phyloP scores from a whole-genome alignment of 2,888 invertebrate genomes.

The Ceramica pisi region DNA sequence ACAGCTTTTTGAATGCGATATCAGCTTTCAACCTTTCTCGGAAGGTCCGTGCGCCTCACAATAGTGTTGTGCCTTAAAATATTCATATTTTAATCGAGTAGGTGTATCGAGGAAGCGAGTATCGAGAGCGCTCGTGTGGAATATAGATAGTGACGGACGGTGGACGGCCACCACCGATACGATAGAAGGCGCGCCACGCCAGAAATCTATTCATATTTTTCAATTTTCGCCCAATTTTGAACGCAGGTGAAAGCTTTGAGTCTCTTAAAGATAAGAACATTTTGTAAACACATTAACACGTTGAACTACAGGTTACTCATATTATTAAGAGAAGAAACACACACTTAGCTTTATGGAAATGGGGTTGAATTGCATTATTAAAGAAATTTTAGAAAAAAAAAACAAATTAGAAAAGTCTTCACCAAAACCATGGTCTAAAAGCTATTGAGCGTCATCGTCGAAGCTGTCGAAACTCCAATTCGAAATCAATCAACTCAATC shows the following conservation, averaged over 20 bases:
- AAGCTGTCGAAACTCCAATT: conserved; percentile 78
- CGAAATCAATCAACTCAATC: conserved; percentile 83
- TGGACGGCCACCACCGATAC: conserved; percentile 78
- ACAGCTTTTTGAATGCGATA: conserved; percentile 69
- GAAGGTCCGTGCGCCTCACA: conserved; percentile 75
- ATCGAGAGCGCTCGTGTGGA: conserved; percentile 87
- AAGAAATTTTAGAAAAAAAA: conserved; percentile 1
- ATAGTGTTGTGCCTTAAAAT: conserved; percentile 83
- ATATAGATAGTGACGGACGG: conserved; percentile 88
- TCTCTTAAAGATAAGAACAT: conserved; percentile 31
- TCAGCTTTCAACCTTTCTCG: conserved; percentile 76
- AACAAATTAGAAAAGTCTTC: neutral
- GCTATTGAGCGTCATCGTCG: conserved; percentile 22
- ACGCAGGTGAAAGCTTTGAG: conserved; percentile 54
- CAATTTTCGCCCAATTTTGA: conserved; percentile 76
- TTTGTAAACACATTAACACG: conserved; percentile 6
- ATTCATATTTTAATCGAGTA: conserved; percentile 89
- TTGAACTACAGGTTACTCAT: neutral
- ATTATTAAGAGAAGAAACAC: neutral
- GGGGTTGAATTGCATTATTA: neutral
- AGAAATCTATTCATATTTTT: conserved; percentile 86
- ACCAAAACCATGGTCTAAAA: conserved; percentile 31
- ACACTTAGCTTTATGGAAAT: neutral
- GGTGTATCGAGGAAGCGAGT: conserved; percentile 83
- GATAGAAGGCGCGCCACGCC: conserved; percentile 74